Conservation (phyloP, 2,888 invertebrate species). For the Phlogophora meticulosa region DNA sequence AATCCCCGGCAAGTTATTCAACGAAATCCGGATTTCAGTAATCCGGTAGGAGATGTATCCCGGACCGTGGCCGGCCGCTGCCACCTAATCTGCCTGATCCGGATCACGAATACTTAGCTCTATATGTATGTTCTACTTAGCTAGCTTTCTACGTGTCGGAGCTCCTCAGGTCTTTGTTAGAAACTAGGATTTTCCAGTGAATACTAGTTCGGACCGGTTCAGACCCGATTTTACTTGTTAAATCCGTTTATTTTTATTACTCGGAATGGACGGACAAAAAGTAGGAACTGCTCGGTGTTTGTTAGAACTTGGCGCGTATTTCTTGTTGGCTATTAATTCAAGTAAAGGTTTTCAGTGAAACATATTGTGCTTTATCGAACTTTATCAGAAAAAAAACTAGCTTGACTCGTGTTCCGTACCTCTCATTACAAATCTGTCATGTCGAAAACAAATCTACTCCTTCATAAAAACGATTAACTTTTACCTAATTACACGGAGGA, state of each 20-base stretch:
- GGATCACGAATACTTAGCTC: constrained; percentile 83
- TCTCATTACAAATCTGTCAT: constrained; percentile 10
- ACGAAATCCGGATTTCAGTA: constrained; percentile 88
- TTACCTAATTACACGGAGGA: constrained; percentile 69
- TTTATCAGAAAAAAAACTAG: neutral
- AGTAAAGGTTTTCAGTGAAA: constrained; percentile 29
- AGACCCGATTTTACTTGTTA: constrained; percentile 62
- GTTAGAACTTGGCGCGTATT: constrained; percentile 26
- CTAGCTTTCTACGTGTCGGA: constrained; percentile 61
- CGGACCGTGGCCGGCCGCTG: constrained; percentile 87
- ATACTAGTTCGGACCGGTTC: constrained; percentile 58
- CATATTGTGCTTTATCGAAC: neutral
- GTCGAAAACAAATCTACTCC: constrained; percentile 26
- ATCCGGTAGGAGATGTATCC: constrained; percentile 88
- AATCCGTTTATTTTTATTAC: constrained; percentile 65
- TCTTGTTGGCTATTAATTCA: constrained; percentile 44
- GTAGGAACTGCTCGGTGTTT: constrained; percentile 44
- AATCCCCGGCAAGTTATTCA: constrained; percentile 84
- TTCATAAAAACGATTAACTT: constrained; percentile 59
- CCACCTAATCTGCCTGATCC: constrained; percentile 88
- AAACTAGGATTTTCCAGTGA: constrained; percentile 66
- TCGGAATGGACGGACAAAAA: constrained; percentile 56
- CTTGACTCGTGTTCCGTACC: neutral
- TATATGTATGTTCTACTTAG: constrained; percentile 74
- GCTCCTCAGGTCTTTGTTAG: constrained; percentile 77